These are phyloP conservation scores for Bombycilla garrulus DNA, from an alignment of 2,113 vertebrate species.

Conservation along the genomic window DNA sequence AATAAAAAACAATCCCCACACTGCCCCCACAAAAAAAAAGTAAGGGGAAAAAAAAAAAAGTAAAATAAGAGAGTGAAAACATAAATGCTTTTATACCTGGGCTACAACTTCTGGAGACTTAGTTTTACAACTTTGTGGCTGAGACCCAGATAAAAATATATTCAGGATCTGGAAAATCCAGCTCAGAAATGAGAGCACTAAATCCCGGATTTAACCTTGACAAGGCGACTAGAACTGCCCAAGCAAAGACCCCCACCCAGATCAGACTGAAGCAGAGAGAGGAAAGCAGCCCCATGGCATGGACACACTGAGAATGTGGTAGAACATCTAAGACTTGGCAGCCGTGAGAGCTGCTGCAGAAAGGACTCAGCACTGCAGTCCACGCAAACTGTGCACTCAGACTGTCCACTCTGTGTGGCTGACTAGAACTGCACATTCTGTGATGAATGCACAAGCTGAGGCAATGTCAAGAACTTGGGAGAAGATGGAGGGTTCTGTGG, in stretches of 20 bases:
- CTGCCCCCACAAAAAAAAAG: neutral
- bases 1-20: neutral
- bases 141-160: neutral
- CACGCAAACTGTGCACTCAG: neutral
- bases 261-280: neutral
- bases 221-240: neutral
- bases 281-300: accelerated
- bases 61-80: neutral
- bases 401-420: neutral
- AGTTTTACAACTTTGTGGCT: neutral
- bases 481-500: neutral
- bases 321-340: neutral
- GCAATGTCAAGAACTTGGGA: neutral
- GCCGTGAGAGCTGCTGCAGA: neutral
- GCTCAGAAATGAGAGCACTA: neutral
- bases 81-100: neutral
- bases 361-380: neutral
- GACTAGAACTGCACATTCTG: neutral
- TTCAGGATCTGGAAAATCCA: neutral
- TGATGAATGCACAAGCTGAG: neutral
- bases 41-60: accelerated
- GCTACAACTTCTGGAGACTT: neutral
- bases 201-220: neutral
- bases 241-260: neutral
- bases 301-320: neutral